These are phyloP conservation scores for Paramuricea clavata DNA, from an alignment of 92 coral and sea anemone species.

Conservation along the genomic window DNA sequence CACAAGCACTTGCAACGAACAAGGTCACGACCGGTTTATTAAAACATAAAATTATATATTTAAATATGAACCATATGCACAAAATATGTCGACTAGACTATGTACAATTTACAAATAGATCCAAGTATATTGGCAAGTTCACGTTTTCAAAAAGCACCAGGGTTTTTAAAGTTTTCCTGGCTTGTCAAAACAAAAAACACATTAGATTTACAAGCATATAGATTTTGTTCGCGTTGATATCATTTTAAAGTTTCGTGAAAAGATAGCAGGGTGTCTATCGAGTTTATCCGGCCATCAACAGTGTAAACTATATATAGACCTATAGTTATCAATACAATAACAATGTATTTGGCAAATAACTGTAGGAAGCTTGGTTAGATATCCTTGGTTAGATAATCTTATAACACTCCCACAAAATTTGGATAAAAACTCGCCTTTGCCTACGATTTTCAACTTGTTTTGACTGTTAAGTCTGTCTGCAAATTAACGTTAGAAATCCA, in stretches of 20 bases:
- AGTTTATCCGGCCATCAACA: not conserved
- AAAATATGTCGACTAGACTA: not conserved
- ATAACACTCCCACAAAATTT: not conserved
- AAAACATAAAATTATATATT: not conserved
- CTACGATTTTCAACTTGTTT: too few relatives aligned
- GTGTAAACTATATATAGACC: too few relatives aligned
- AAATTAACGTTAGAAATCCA: too few relatives aligned
- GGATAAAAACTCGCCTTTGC: not conserved
- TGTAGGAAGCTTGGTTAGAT: too few relatives aligned
- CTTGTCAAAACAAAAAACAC: not conserved
- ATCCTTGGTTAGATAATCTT: too few relatives aligned
- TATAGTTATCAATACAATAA: too few relatives aligned
- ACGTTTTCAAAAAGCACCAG: not conserved
- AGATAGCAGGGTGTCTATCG: not conserved
- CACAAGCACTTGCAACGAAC: not conserved
- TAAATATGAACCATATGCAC: not conserved
- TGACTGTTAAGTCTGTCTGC: too few relatives aligned
- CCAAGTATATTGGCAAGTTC: not conserved
- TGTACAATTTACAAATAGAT: not conserved
- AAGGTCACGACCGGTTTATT: not conserved
- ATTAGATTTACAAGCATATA: too few relatives aligned
- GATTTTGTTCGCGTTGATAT: too few relatives aligned
- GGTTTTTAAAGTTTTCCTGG: not conserved
- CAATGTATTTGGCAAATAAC: too few relatives aligned
- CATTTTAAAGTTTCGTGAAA: not conserved